Percentiles rank a stretch among this genome's conserved stretches.
Conservation (phyloP, 2,888 invertebrate species). For the Ryuthela nishihirai region DNA sequence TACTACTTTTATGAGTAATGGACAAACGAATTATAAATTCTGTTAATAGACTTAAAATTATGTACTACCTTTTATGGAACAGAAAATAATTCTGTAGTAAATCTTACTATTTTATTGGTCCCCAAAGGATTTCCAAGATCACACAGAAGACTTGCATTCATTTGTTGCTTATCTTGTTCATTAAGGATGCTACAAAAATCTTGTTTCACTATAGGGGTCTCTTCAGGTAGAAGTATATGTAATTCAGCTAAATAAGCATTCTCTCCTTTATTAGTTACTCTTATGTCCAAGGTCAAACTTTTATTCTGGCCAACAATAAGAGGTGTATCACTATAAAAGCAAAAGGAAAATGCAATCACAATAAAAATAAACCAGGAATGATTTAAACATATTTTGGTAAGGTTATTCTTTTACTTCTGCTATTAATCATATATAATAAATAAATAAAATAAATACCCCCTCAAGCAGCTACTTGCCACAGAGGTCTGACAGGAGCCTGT, state of each 20-base stretch:
- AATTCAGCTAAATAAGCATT: constrained; percentile 30
- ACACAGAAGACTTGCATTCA: constrained; percentile 25
- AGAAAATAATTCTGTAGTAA: no score
- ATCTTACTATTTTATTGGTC: constrained; percentile 9
- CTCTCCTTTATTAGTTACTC: constrained; percentile 21
- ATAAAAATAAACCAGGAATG: no score
- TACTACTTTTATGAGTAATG: no score
- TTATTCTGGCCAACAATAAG: constrained; percentile 17
- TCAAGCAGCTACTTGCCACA: no score
- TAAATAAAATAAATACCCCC: no score
- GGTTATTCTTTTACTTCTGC: no score
- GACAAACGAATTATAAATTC: no score
- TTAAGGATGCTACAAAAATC: constrained; percentile 14
- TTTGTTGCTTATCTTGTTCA: constrained; percentile 12
- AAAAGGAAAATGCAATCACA: neutral
- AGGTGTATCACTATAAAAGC: constrained; percentile 5
- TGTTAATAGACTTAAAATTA: no score
- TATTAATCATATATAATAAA: no score
- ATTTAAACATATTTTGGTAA: no score
- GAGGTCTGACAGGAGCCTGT: no score
- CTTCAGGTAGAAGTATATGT: constrained; percentile 20
- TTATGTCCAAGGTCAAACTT: constrained; percentile 14
- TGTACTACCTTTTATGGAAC: no score
- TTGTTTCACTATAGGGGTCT: constrained; percentile 24
- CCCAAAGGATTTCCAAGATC: constrained; percentile 27